A percentile compares a stretch with the other conserved stretches of the same genome.
Conservation (phyloP, 2,797 vertebrate species). For the Hydrophis major region DNA sequence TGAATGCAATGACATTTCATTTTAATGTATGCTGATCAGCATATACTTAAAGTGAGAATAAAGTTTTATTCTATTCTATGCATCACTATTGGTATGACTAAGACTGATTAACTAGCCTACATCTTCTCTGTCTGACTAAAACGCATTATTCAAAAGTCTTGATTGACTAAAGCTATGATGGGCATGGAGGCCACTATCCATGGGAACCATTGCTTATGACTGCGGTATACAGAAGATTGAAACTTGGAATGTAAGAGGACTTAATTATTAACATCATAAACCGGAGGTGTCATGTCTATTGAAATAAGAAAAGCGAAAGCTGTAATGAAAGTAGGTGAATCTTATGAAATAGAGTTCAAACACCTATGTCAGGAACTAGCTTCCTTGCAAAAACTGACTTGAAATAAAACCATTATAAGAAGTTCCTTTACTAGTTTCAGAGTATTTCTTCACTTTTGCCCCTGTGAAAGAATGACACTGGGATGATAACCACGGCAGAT, state of each 20-base stretch:
- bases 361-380: not conserved
- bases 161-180: not conserved
- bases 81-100: not conserved
- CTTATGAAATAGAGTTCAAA: not conserved
- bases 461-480: not conserved
- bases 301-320: not conserved
- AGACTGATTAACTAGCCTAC: not conserved
- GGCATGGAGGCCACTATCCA: not conserved
- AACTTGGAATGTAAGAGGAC: not conserved
- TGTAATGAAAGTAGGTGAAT: not conserved
- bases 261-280: not conserved
- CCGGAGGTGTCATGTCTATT: not conserved
- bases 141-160: not conserved
- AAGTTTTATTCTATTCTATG: no score
- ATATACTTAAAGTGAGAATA: no score
- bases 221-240: not conserved
- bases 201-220: not conserved
- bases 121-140: not conserved
- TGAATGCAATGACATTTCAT: no score
- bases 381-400: not conserved
- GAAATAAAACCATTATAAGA: not conserved
- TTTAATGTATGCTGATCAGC: no score
- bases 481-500: no score
- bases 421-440: not conserved
- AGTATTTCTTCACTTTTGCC: not conserved